Percentiles rank a stretch among this genome's conserved stretches.
These are phyloP conservation scores for Tyria jacobaeae DNA, from an alignment of 2,888 invertebrate species.

Conservation along the genomic window DNA sequence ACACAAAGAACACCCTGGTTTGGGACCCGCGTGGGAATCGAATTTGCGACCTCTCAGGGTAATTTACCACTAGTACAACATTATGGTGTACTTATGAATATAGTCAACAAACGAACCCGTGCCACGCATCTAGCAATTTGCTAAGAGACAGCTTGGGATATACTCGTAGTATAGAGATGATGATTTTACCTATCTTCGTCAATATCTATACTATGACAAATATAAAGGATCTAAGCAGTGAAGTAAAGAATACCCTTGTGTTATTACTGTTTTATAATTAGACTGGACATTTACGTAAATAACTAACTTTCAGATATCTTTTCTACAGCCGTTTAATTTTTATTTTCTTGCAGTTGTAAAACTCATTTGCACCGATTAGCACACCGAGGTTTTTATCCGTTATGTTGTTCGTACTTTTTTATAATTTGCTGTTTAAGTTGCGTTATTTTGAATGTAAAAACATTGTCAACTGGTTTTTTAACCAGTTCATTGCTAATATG, in stretches of 20 bases:
- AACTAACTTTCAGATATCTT: conserved; percentile 48
- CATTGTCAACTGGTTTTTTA: conserved; percentile 35
- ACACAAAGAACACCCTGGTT: too few species aligned
- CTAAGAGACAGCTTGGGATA: too few species aligned
- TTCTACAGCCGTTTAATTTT: conserved; percentile 37
- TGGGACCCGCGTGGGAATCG: too few species aligned
- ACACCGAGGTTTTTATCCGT: conserved; percentile 46
- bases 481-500: conserved; percentile 54
- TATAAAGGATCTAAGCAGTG: not conserved
- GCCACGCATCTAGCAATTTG: too few species aligned
- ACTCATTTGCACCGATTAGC: conserved; percentile 52
- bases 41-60: too few species aligned
- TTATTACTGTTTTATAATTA: conserved; percentile 24
- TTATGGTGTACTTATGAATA: too few species aligned
- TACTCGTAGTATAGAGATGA: too few species aligned
- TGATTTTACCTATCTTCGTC: too few species aligned
- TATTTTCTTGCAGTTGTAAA: conserved; percentile 37
- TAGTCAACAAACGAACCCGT: too few species aligned
- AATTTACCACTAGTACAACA: too few species aligned
- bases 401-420: conserved; percentile 31
- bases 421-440: conserved; percentile 37
- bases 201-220: not conserved
- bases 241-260: not conserved
- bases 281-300: conserved; percentile 43
- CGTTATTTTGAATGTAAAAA: conserved; percentile 44